Evolutionary conservation across 2,797 vertebrate species (phyloP).

Genomic region (Periophthalmus magnuspinnatus): DNA sequence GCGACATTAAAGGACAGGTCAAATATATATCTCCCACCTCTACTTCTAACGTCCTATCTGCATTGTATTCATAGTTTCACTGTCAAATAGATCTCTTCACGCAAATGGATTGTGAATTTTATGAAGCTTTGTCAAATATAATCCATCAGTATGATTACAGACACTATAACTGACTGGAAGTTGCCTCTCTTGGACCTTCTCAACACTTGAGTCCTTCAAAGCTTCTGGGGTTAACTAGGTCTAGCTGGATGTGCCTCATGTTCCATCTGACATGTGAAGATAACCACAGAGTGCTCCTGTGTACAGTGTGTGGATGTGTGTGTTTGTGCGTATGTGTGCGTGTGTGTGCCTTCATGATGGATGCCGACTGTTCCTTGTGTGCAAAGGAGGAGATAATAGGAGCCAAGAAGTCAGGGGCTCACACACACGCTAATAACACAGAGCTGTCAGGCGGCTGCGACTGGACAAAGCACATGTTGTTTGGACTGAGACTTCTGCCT

Average conservation of each 20-base stretch:
- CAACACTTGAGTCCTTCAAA: slow-evolving; percentile 52
- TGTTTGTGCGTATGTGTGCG: neutral
- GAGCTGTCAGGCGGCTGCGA: slow-evolving; percentile 43
- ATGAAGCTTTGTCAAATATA: neutral
- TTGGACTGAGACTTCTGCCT: slow-evolving; percentile 35
- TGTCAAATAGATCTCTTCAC: neutral
- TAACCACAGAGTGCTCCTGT: slow-evolving; percentile 59
- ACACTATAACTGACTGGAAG: slow-evolving; percentile 17
- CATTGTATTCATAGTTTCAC: neutral
- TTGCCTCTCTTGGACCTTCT: slow-evolving; percentile 38
- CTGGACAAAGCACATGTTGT: slow-evolving; percentile 50
- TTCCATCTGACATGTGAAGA: slow-evolving; percentile 62
- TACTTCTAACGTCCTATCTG: neutral
- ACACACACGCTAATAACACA: slow-evolving; percentile 56
- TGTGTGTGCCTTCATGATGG: slow-evolving; percentile 32
- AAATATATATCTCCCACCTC: neutral
- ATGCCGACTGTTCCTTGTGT: slow-evolving; percentile 58
- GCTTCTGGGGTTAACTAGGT: slow-evolving; percentile 52
- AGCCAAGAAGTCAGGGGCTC: slow-evolving; percentile 49
- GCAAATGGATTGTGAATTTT: neutral
- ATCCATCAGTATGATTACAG: neutral
- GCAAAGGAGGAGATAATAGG: slow-evolving; percentile 65
- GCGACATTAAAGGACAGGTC: no score
- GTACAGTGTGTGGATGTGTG: slow-evolving; percentile 7
- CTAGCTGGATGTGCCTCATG: slow-evolving; percentile 34